These are phyloP conservation scores for Apamea anceps DNA, from an alignment of 2,888 invertebrate species.

Conservation along the genomic window DNA sequence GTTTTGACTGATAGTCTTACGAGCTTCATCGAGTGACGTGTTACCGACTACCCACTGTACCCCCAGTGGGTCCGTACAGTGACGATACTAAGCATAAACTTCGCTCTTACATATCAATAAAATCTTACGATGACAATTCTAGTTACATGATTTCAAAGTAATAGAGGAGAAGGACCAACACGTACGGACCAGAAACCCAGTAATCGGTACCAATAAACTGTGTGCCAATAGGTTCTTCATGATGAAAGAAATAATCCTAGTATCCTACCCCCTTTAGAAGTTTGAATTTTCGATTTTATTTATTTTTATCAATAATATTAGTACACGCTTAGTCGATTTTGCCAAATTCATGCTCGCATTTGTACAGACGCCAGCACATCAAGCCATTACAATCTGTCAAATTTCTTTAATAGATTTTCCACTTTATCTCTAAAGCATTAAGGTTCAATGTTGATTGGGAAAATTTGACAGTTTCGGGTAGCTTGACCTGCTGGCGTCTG, in stretches of 20 bases:
- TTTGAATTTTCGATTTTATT: background rate
- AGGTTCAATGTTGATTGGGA: too few relatives aligned
- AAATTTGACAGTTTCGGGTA: too few relatives aligned
- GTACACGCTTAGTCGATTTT: background rate
- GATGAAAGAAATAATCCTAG: slow-evolving; percentile 5
- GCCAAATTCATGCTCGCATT: background rate
- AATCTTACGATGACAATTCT: slow-evolving; percentile 62
- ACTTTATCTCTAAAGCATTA: too few relatives aligned
- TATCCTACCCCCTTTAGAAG: background rate
- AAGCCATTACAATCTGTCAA: too few relatives aligned
- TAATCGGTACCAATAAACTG: slow-evolving; percentile 20
- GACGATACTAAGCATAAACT: slow-evolving; percentile 22
- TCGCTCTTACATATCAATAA: slow-evolving; percentile 41
- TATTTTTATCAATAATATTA: background rate
- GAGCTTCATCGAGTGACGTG: slow-evolving; percentile 13
- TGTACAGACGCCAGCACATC: too few relatives aligned
- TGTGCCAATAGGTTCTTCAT: background rate
- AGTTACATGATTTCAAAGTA: slow-evolving; percentile 64
- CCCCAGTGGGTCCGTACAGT: background rate
- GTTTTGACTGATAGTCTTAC: slow-evolving; percentile 7
- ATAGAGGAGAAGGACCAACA: slow-evolving; percentile 41
- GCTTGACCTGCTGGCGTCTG: too few relatives aligned
- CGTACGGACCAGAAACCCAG: slow-evolving; percentile 19
- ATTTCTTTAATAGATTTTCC: too few relatives aligned
- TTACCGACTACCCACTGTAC: background rate